Evolutionary conservation across 2,888 invertebrate genomes (phyloP), one percentile per base, ranked within the genome.

Genomic region (Morpho achilles): DNA sequence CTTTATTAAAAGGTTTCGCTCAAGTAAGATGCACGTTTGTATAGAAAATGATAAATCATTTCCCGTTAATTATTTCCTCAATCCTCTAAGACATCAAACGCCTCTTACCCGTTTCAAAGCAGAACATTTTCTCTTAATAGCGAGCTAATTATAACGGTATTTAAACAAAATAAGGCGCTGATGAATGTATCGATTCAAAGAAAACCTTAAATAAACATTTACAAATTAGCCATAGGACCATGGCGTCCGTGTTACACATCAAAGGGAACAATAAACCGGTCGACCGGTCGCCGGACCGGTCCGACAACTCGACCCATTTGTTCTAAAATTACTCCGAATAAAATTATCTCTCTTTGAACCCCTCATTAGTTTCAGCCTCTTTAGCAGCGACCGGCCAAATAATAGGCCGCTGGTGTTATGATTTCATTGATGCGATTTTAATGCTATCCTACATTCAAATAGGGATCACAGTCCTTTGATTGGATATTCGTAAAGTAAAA

Each of bases 261-360:
- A 63, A 63, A 63, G 57, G 50, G 49, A 57, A 53, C 47, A 46
- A 39, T 52, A 59, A 56, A 63, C 47, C 53, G n/a, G 53, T 5
- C 63, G 65, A 75, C 69, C 55, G 60, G 71, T 74, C 68, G 58
- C 49, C 10, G 63, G 67, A 66, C 53, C 53, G 50, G 50, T 63
- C 62, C 52, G 41, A 23, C 44, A 57, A 58, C 58, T 57, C 68
- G 72, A 61, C 60, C 56, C 75, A 72, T 75, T 75, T 72, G 75
- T 75, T 73, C 69, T 69, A 70, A 70, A 75, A 72, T 75, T 67
- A 70, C 67, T 65, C 61, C 56, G 67, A 66, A 67, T 70, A 68
- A 72, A 73, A 72, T 73, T 71, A 66, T 62, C 67, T 62, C 69
- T 39, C 69, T 70, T 70, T 69, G 69, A 69, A 67, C 69, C 65